phyloP scores from a whole-genome alignment of 2,888 invertebrate species.

The Trichacis sp. region DNA sequence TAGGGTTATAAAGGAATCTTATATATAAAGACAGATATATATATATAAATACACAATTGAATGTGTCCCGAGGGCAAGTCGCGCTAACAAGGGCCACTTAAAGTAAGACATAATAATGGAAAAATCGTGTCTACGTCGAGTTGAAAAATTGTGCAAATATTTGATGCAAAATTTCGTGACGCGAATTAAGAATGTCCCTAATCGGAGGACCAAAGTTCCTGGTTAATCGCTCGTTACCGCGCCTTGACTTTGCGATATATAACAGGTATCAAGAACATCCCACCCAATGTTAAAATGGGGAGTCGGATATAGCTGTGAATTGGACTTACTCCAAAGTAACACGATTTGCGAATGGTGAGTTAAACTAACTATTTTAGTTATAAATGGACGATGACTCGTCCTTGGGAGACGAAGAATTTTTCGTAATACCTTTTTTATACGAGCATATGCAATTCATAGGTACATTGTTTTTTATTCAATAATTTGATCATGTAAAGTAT shows the following conservation, averaged over 20 bases:
- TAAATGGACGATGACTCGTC: conserved; percentile 7
- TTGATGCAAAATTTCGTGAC: neutral
- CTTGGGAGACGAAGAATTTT: conserved; percentile 11
- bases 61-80: conserved; percentile 12
- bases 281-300: conserved; percentile 32
- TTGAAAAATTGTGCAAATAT: too few relatives aligned
- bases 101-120: too few relatives aligned
- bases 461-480: too few relatives aligned
- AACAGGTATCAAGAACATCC: conserved; percentile 22
- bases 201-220: conserved; percentile 25
- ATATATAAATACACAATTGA: conserved; percentile 14
- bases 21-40: conserved; percentile 36
- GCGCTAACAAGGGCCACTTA: neutral
- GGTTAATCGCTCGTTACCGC: conserved; percentile 19
- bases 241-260: conserved; percentile 14
- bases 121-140: neutral
- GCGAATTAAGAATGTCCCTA: neutral
- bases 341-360: conserved; percentile 15
- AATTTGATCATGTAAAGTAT: neutral
- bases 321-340: conserved; percentile 29
- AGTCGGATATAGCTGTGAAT: conserved; percentile 37
- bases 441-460: neutral
- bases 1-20: conserved; percentile 48
- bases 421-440: conserved; percentile 14
- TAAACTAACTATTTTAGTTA: conserved; percentile 9